Base-by-base conservation (phyloP, 2,888 invertebrate species). In the Ellobium chinense region DNA sequence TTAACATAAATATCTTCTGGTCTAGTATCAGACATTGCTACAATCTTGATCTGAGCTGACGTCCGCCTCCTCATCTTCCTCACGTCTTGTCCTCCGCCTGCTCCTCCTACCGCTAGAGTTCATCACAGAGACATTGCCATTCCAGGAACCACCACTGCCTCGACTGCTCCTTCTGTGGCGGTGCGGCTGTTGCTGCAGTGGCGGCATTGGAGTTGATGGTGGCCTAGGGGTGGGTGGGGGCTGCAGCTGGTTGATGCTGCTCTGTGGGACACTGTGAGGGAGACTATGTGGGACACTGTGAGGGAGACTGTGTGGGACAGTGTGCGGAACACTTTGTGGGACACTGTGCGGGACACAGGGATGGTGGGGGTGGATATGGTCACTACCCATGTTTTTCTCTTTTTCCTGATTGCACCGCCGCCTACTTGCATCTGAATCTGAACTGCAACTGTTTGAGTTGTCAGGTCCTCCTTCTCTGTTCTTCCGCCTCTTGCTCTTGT, bases 401-500 rank as follows among this genome's bases (percentile, higher is more conserved):
- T 69, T 29, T 14, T 66, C 29, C 46, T 24, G 39, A 27, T 34
- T 69, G 21, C 36, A 24, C 29, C 46, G 66, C 37, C 68, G 58
- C 46, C 62, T 39, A 18, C 46, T 62, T 34, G 39, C 56, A 63
- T 88, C 87, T 31, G 88, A 88, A 70, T 88, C 87, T 68, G 88
- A 88, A 27, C 66, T 75, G 7, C 72, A 75, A 39, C 80, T 82
- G 39, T 46, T 65, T 39, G 34, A 37, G 75, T 82, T 84, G 73
- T 82, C 85, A n/a, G n/a, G n/a, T 24, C 84, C 83, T 39, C 85
- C 80, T 73, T 88, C 87, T 60, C 86, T 83, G 36, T 81, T 78
- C 88, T 90, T 91, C 89, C 91, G 88, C 75, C 90, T 82, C 83
- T 89, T 91, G 76, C 90, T 90, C 84, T 91, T 92, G 84, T 90